A percentile compares a stretch with the other conserved stretches of the same genome.
phyloP scores from a whole-genome alignment of 64 coral and sea anemone genomes.

The Pocillopora damicornis region DNA sequence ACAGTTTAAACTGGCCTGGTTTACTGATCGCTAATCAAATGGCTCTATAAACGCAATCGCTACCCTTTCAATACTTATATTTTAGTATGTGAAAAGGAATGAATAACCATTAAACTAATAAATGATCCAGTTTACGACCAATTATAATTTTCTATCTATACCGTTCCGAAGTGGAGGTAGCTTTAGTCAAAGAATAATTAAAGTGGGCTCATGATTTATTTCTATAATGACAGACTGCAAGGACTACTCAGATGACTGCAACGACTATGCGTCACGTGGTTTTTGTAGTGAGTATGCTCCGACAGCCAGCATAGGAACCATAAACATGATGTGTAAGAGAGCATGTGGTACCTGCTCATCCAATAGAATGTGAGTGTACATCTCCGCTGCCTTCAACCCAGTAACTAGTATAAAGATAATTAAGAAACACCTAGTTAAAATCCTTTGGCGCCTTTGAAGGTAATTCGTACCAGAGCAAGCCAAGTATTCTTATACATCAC shows the following conservation, averaged over 20 bases:
- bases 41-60: too few relatives aligned
- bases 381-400: not conserved
- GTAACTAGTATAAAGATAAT: too few relatives aligned
- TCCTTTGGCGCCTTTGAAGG: too few relatives aligned
- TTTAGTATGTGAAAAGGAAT: too few relatives aligned
- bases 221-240: conserved; percentile 62
- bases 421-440: too few relatives aligned
- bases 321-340: conserved; percentile 88
- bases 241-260: conserved; percentile 82
- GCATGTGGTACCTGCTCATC: conserved; percentile 67
- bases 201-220: not conserved
- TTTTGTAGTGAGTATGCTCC: conserved; percentile 87
- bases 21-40: too few relatives aligned
- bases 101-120: too few relatives aligned
- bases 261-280: conserved; percentile 66
- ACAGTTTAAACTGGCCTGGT: too few relatives aligned
- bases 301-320: conserved; percentile 81
- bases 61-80: too few relatives aligned
- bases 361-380: conserved; percentile 13
- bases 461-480: too few relatives aligned
- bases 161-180: not conserved
- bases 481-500: too few relatives aligned
- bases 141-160: not conserved
- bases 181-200: not conserved
- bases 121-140: too few relatives aligned